These are phyloP conservation scores for Acrobasis suavella DNA, from an alignment of 2,888 invertebrate species.

Conservation along the genomic window DNA sequence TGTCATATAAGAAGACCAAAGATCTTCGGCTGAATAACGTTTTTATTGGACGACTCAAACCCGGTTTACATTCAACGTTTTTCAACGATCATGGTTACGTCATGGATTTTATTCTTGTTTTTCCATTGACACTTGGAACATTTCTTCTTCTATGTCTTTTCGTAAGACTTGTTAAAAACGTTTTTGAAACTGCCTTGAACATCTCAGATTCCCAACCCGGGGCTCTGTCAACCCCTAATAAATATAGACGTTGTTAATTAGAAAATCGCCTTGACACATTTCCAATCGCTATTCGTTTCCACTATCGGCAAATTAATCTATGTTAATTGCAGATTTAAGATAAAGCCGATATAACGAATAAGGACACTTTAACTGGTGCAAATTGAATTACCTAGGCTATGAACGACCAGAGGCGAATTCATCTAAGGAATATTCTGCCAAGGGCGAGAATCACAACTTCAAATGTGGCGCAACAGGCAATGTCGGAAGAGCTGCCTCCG, in stretches of 20 bases:
- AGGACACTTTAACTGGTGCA: slow-evolving; percentile 1
- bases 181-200: not conserved
- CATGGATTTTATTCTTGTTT: no score
- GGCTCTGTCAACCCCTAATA: not conserved
- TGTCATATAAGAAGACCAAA: no score
- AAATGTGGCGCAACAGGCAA: no score
- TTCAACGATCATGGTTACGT: no score
- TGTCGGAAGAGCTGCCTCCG: no score
- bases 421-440: no score
- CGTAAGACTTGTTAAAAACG: not conserved
- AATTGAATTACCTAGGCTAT: not conserved
- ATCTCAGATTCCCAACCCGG: not conserved
- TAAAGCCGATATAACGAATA: not conserved
- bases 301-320: slow-evolving; percentile 16
- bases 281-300: slow-evolving; percentile 9
- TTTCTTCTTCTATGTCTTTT: not conserved
- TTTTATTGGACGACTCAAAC: no score
- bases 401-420: no score
- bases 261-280: slow-evolving; percentile 17
- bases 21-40: no score
- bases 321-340: slow-evolving; percentile 13
- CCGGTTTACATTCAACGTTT: no score
- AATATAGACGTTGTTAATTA: not conserved
- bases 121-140: no score
- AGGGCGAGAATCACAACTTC: no score